Percentiles rank a stretch among this genome's conserved stretches.
Conservation (phyloP, 2,888 invertebrate species). For the Phlogophora meticulosa region DNA sequence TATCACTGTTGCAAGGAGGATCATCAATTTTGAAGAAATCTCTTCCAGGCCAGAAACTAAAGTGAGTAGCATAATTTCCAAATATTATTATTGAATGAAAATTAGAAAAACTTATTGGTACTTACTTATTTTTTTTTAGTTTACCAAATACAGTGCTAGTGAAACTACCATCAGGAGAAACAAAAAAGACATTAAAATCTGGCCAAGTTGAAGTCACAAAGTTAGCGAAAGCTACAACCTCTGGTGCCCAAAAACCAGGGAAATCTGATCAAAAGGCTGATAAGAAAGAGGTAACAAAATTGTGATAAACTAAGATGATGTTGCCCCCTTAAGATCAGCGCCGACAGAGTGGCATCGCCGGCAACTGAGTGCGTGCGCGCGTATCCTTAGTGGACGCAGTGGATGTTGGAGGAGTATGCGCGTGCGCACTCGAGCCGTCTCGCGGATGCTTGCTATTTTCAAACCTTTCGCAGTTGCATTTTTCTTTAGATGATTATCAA, state of each 20-base stretch:
- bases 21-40: constrained; percentile 89
- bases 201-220: constrained; percentile 87
- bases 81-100: not conserved
- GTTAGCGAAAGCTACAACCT: constrained; percentile 82
- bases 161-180: constrained; percentile 87
- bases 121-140: constrained; percentile 70
- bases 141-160: constrained; percentile 88
- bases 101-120: not conserved
- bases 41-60: constrained; percentile 83
- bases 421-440: too few species aligned
- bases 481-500: too few species aligned
- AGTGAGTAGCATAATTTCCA: constrained; percentile 74
- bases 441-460: too few species aligned
- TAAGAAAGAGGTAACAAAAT: constrained; percentile 80
- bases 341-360: too few species aligned
- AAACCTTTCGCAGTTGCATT: too few species aligned
- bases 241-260: constrained; percentile 74
- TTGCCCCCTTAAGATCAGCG: too few species aligned
- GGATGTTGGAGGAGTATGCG: too few species aligned
- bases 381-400: too few species aligned
- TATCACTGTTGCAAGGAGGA: constrained; percentile 94
- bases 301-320: not conserved
- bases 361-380: too few species aligned
- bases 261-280: constrained; percentile 81
- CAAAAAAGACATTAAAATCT: constrained; percentile 83